Evolutionary conservation across 2,888 invertebrate species (phyloP), one percentile per base, ranked within the genome.

Genomic region (Andrena minutula): DNA sequence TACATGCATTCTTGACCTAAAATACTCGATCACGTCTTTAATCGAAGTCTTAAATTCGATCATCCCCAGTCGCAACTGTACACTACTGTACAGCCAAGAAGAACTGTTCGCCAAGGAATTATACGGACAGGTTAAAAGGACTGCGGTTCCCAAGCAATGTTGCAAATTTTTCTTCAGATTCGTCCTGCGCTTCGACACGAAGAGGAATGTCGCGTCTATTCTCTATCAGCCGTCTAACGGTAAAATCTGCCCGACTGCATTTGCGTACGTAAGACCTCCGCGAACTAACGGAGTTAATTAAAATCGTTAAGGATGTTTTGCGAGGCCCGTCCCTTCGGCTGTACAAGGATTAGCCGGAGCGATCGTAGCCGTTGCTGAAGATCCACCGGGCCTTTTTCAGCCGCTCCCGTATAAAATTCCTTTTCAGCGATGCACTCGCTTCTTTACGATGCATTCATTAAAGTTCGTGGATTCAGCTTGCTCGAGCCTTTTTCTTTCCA

Each of bases 271-370:
- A 81, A 83, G 82, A 73, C 76, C 76, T 77, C 77, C 82, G 71
- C 72, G 75, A 83, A 68, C 89, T 89, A 89, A 90, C 89, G 89
- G 89, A 89, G 89, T 89, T 89, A 89, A 89, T 89, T 89, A 89
- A 89, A 90, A 89, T 89, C 90, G 86, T 87, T 86, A 85, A 89
- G 81, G 83, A 89, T 89, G 83, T 86, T 88, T 86, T 77, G 68
- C 82, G 60, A 61, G 75, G 66, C 75, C 79, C 80, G 82, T 87
- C 86, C 88, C 89, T 85, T 82, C 53, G 51, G 12, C 63, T 51
- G 64, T 78, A 81, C 81, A 79, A 80, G 78, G 77, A 68, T 78
- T 66, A 23, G 60, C 26, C 64, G 35, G 23, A 58, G 49, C 63
- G 53, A 61, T 63, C 41, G 66, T 65, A 58, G 74, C 73, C 74